Evolutionary conservation across 1,140 invertebrate genomes (phyloP).

Genomic region (Cyrtorhinus lividipennis): DNA sequence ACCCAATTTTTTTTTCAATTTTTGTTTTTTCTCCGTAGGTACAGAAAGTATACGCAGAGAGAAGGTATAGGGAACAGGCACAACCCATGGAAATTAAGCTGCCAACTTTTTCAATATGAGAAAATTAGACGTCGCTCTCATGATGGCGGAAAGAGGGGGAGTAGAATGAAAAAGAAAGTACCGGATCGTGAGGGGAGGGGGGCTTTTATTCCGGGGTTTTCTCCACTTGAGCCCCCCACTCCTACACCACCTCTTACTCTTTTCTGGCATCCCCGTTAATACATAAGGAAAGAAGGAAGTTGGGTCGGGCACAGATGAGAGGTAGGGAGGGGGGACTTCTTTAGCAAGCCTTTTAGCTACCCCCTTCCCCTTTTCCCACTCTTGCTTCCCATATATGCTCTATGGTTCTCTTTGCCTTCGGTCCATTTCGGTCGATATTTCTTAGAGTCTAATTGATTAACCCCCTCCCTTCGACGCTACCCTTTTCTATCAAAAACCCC

Average conservation of each 20-base stretch:
- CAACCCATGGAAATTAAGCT: background rate
- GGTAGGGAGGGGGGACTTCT: background rate
- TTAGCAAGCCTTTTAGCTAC: background rate
- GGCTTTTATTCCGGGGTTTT: background rate
- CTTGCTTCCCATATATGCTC: background rate
- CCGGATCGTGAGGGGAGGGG: background rate
- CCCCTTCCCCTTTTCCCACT: background rate
- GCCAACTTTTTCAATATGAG: background rate
- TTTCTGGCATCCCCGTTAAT: background rate
- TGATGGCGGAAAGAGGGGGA: background rate
- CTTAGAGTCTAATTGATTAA: background rate
- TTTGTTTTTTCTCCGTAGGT: no score
- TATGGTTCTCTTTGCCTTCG: background rate
- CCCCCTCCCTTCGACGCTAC: background rate
- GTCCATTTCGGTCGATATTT: background rate
- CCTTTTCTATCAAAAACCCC: no score
- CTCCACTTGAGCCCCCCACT: background rate
- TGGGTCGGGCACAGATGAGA: background rate
- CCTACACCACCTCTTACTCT: background rate
- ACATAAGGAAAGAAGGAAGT: background rate
- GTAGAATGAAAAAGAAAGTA: background rate
- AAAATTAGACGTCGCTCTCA: background rate
- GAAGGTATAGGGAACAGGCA: background rate
- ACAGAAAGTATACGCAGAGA: no score
- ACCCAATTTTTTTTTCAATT: no score